Evolutionary conservation across 2,797 vertebrate species (phyloP), one percentile per base, ranked within the genome.

Genomic region (Oceanodroma leucorhoa): DNA sequence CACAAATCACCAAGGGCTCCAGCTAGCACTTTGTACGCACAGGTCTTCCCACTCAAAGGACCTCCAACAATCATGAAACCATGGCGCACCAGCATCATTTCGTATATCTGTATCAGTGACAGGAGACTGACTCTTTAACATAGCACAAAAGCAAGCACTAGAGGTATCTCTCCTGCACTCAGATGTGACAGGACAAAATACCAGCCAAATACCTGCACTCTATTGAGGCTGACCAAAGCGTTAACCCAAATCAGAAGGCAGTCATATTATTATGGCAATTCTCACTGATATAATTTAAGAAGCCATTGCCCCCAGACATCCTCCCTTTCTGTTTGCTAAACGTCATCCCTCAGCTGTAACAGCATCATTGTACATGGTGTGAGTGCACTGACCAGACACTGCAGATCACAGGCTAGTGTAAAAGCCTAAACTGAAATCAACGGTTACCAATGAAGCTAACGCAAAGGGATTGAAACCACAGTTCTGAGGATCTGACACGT

Each of bases 1-100:
- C 91, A 94, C 91, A 99, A 94, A 92, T 99, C 98, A 54, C 97
- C 96, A 62, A 99, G 98, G 54, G 98, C 98, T 91, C 95, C 98
- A 77, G 99, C 98, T 61, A 99, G 96, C 87, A 98, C 98, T 97
- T 99, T 98, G 95, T 99, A 99, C 1, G 99, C 98, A 54, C 97
- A 99, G 4, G 98, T 99, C 94, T 99, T 99, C 81, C 99, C 99
- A 19, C 98, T 98, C 92, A 99, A 95, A 14, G 99, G 98, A 32
- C 99, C 98, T 87, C 99, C 99, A 18, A 99, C 99, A 81, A 99
- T 99, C 99, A 99, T 99, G 85, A 99, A 99, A 38, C 99, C 99
- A 4, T 99, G 99, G 22, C 99, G 98, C 32, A 99, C 99, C 97
- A 99, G 93, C 99, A 99, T 99, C 99, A 99, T 99, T 95, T 99